These are phyloP conservation scores for Xylophagus ater DNA, from an alignment of 2,888 invertebrate species.

Conservation along the genomic window DNA sequence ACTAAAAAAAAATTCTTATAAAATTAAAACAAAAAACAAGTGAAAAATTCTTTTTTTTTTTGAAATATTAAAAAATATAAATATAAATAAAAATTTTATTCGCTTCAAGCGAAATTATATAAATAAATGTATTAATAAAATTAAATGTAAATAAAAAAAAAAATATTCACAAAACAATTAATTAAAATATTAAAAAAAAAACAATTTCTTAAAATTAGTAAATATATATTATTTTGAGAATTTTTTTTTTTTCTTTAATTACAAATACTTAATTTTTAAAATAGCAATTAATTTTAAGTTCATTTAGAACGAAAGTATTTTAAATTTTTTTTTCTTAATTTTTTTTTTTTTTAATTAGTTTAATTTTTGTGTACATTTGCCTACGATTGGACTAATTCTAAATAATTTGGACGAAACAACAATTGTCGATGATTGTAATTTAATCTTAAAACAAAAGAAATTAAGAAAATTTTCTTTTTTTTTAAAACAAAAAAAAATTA, in stretches of 20 bases:
- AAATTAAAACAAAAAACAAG: neutral
- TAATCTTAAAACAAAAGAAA: neutral
- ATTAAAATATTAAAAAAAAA: too few species aligned
- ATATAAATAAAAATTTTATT: neutral
- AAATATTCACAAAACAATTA: too few species aligned
- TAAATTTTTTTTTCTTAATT: too few species aligned
- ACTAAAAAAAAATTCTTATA: neutral
- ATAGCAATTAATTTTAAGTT: too few species aligned
- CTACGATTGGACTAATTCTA: constrained; percentile 16
- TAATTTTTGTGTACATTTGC: constrained; percentile 17
- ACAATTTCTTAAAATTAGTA: too few species aligned
- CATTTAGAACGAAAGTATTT: too few species aligned
- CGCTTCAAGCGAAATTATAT: neutral
- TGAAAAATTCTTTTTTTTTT: neutral
- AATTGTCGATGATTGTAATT: constrained; percentile 12
- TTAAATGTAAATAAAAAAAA: too few species aligned
- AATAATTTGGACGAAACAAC: too few species aligned
- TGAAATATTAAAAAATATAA: neutral
- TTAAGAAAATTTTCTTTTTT: neutral
- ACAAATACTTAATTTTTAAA: too few species aligned
- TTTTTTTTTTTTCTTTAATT: too few species aligned
- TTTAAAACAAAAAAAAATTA: neutral
- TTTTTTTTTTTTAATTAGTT: too few species aligned
- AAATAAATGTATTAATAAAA: neutral
- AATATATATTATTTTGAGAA: too few species aligned